Base-by-base conservation (phyloP, 2,888 invertebrate genomes). In the Polylopha cassiicola region DNA sequence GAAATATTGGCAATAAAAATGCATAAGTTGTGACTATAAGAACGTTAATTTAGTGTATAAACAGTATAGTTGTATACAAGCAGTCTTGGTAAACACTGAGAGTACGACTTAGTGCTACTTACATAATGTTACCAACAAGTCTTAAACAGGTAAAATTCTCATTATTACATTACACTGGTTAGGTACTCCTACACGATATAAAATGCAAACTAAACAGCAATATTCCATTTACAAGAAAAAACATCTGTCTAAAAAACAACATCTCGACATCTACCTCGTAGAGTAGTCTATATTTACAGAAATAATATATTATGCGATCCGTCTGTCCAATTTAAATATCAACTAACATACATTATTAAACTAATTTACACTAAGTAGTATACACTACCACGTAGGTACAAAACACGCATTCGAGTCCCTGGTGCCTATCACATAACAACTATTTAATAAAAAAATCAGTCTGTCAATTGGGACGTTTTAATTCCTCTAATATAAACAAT, bases 21-120 rank as follows among this genome's bases (percentile, higher is more conserved):
- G 82, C 82, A 84, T 65, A 74, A 76, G 65, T 84, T 81, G 82
- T 84, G 84, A 84, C 84, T 84, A 81, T 61, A 69, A 73, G 75
- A 76, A 64, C 58, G 55, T 63, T 62, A 63, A 58, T 70, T 76
- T 72, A 75, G 73, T 75, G 67, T 79, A 72, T 76, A 78, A 78
- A 79, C 75, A 77, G 74, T 80, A 76, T 53, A 75, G 71, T 77
- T 75, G 76, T 80, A 79, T 78, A 82, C 76, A 84, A 84, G 82
- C 85, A 85, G 84, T 85, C 84, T 85, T 85, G 74, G 76, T 78
- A 81, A 80, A 82, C 80, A 82, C 80, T 79, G 82, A 84, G 80
- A 84, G 67, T 77, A 79, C 75, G 70, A 76, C 81, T 80, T 82
- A 85, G 75, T 75, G 73, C 77, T 82, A 84, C 63, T 76, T 78